Evolutionary conservation across 2,888 invertebrate genomes (phyloP).

Genomic region (Theodoxus fluviatilis): DNA sequence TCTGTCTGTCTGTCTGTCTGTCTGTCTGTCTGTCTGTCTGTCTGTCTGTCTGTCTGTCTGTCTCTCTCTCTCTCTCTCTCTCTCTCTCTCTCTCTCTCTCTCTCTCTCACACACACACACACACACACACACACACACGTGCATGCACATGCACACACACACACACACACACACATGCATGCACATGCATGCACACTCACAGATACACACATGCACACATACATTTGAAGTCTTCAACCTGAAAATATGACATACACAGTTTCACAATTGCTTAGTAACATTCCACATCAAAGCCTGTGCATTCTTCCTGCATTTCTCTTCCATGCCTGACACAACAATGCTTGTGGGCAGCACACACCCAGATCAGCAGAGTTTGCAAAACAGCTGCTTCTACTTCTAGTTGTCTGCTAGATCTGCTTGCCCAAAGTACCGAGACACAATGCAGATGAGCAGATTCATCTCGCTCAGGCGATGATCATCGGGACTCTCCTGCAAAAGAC

Average conservation of each 20-base stretch:
- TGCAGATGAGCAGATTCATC: slow-evolving; percentile 78
- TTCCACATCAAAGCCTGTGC: no score
- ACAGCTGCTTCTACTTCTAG: no score
- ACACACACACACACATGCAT: background rate
- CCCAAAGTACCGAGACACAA: slow-evolving; percentile 78
- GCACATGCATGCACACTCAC: background rate
- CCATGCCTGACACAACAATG: no score
- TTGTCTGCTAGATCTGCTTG: slow-evolving; percentile 78
- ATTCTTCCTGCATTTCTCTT: no score
- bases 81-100: slow-evolving; percentile 6
- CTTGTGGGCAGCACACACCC: no score
- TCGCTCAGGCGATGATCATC: slow-evolving; percentile 64
- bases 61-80: slow-evolving; percentile 6
- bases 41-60: slow-evolving; percentile 7
- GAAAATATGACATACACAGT: no score
- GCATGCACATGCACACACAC: slow-evolving; percentile 6
- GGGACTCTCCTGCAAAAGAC: slow-evolving; percentile 45
- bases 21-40: slow-evolving; percentile 6
- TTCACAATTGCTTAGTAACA: no score
- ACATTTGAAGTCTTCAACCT: no score
- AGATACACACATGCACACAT: no score
- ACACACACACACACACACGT: slow-evolving; percentile 2
- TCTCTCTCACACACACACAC: background rate
- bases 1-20: background rate
- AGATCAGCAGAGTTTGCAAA: no score